Percentiles rank a stretch among this genome's conserved stretches.
phyloP scores from a whole-genome alignment of 2,113 vertebrate genomes.

The Mirza zaza region DNA sequence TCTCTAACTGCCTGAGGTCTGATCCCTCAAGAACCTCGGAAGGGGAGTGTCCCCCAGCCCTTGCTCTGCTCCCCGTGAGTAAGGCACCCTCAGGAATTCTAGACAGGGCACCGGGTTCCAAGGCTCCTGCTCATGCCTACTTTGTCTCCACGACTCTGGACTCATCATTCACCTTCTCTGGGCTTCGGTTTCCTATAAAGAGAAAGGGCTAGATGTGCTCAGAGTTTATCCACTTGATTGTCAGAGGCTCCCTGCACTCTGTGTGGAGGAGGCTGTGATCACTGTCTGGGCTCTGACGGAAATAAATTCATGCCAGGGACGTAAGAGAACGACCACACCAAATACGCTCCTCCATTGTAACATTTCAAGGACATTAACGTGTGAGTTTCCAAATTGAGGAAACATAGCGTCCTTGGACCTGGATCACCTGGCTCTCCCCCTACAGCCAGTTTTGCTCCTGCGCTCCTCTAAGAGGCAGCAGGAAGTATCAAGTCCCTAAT shows the following conservation, averaged over 20 bases:
- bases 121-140: background rate
- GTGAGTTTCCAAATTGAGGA: background rate
- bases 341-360: too few relatives aligned
- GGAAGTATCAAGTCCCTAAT: background rate
- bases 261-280: background rate
- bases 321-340: background rate
- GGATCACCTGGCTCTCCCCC: background rate
- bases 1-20: background rate
- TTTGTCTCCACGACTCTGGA: background rate
- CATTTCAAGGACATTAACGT: background rate
- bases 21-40: rapidly evolving
- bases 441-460: background rate
- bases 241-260: background rate
- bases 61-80: background rate
- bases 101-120: background rate
- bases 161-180: background rate
- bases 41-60: rapidly evolving
- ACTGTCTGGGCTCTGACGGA: background rate
- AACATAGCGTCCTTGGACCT: background rate
- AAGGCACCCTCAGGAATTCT: background rate
- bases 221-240: too few relatives aligned
- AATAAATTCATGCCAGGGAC: background rate
- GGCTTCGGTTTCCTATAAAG: background rate
- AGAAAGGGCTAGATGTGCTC: background rate
- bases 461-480: background rate